phyloP scores from a whole-genome alignment of 2,888 invertebrate species.

The Caenorhabditis virilis region DNA sequence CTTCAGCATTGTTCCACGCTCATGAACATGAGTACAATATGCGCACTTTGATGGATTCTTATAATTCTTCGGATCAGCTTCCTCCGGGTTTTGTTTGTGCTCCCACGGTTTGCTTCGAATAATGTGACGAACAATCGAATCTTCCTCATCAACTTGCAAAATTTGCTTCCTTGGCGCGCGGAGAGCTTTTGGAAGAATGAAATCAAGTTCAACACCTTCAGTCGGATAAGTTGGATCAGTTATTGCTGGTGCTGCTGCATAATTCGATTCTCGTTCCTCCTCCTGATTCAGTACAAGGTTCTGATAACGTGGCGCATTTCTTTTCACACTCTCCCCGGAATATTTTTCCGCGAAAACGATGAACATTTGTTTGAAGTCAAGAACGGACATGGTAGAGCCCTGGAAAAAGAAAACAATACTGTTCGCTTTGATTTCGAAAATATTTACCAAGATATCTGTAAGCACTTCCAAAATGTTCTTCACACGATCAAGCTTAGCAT shows the following conservation, averaged over 20 bases:
- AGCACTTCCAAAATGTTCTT: not conserved
- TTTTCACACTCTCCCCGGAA: too few relatives aligned
- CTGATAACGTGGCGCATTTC: too few relatives aligned
- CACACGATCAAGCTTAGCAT: not conserved
- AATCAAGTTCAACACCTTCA: not conserved
- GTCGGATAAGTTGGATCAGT: not conserved
- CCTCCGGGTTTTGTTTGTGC: not conserved
- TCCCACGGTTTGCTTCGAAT: not conserved
- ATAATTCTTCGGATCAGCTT: not conserved
- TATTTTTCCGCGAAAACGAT: conserved; percentile 11
- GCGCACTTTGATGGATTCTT: conserved; percentile 12
- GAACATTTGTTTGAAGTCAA: conserved; percentile 6
- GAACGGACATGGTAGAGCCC: too few relatives aligned
- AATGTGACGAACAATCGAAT: not conserved
- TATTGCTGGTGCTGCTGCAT: not conserved
- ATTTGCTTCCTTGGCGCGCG: conserved; percentile 25
- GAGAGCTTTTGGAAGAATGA: conserved; percentile 12
- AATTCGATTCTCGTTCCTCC: conserved; percentile 1
- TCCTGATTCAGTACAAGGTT: not conserved
- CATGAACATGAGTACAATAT: conserved; percentile 6
- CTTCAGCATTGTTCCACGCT: conserved; percentile 3
- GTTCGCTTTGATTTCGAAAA: too few relatives aligned
- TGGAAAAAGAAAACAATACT: too few relatives aligned
- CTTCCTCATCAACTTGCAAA: conserved; percentile 5
- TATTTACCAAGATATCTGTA: too few relatives aligned